These are phyloP conservation scores for Diachrysia chrysitis DNA, from an alignment of 2,888 invertebrate genomes.

Conservation along the genomic window DNA sequence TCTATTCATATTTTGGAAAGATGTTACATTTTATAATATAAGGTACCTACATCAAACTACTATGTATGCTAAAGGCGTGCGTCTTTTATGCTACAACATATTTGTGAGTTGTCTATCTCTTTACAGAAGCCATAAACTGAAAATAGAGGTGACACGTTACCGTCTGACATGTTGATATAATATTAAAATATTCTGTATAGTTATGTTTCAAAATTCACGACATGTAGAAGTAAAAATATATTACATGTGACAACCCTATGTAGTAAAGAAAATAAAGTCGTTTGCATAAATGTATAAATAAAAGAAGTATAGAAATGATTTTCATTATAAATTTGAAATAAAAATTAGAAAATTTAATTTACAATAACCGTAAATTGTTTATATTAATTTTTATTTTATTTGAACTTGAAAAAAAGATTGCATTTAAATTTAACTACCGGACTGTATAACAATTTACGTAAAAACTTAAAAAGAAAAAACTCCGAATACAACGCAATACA, in stretches of 20 bases:
- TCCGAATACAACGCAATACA: conserved; percentile 27
- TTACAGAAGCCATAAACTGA: conserved; percentile 38
- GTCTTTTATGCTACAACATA: conserved; percentile 7
- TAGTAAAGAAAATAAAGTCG: conserved; percentile 3
- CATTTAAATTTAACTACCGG: too few species aligned
- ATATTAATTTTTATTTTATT: too few species aligned
- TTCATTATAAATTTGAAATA: too few species aligned
- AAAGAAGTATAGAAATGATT: too few species aligned
- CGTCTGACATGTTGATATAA: conserved; percentile 29
- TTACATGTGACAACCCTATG: conserved; percentile 21
- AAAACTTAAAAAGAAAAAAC: conserved; percentile 14
- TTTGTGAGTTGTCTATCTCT: conserved; percentile 7
- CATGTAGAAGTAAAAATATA: background rate
- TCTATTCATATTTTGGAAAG: background rate
- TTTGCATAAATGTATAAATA: too few species aligned
- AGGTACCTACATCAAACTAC: background rate
- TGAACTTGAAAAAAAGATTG: too few species aligned
- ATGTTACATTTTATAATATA: background rate
- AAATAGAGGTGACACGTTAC: conserved; percentile 40
- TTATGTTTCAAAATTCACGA: background rate
- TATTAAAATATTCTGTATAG: conserved; percentile 32
- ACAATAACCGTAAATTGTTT: too few species aligned
- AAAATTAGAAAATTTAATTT: too few species aligned
- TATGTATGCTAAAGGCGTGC: conserved; percentile 1
- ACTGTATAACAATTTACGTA: background rate